Conservation (phyloP, 1,140 invertebrate species). For the Asobara japonica region DNA sequence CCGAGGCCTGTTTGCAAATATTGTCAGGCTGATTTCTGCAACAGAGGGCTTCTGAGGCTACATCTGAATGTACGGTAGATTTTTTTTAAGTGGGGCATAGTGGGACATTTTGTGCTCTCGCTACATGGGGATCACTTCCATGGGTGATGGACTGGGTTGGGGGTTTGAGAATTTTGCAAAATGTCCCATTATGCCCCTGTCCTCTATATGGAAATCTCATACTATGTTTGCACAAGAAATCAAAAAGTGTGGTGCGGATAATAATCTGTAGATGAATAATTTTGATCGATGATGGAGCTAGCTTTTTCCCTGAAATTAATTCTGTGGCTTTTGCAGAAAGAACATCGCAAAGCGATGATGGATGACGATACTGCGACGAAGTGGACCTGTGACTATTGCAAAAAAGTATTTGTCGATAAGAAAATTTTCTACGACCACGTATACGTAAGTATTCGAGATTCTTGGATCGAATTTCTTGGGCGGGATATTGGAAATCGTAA, state of each 20-base stretch:
- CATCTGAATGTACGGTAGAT: constrained; percentile 22
- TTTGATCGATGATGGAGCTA: too few species aligned
- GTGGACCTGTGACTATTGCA: neutral
- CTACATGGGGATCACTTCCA: too few species aligned
- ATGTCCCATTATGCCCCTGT: too few species aligned
- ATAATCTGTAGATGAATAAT: too few species aligned
- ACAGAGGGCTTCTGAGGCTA: constrained; percentile 7
- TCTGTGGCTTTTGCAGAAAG: neutral
- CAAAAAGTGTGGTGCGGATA: too few species aligned
- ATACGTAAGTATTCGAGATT: constrained; percentile 16
- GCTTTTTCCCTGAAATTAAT: too few species aligned
- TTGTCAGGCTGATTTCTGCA: constrained; percentile 16
- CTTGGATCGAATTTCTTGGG: neutral
- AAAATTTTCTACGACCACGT: constrained; percentile 20
- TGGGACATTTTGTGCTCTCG: too few species aligned
- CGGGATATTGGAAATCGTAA: neutral
- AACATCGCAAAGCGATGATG: neutral
- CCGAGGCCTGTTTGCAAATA: constrained; percentile 20
- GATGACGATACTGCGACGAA: neutral
- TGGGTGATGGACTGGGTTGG: too few species aligned
- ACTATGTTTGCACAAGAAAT: too few species aligned
- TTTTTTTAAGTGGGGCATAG: neutral
- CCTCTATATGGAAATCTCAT: too few species aligned
- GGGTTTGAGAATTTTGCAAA: too few species aligned
- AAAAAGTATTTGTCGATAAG: constrained; percentile 25